Base-by-base conservation (phyloP, 2,888 invertebrate genomes). In the Ormia ochracea region DNA sequence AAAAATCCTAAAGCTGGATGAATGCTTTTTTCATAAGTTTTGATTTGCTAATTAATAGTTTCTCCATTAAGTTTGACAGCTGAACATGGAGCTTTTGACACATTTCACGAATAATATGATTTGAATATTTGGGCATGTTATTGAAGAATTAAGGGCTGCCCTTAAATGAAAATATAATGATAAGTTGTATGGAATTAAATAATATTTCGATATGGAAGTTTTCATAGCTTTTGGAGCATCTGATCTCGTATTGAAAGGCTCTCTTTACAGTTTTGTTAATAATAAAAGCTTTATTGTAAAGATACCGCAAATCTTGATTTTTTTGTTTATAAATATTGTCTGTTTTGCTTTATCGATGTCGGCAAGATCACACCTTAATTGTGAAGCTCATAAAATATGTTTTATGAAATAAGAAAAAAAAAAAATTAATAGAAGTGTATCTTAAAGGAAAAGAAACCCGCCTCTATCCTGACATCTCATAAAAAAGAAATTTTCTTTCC, bases 41-140 rank as follows among this genome's bases (percentile, higher is more conserved):
- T 83, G 82, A 86, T 87, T 85, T 85, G 83, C 86, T 88, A 88
- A 88, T 88, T 88, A 88, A 86, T 87, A 87, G 88, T 87, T 87
- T 87, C 86, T 85, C 85, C 85, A 86, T 86, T 84, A 82, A 82
- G 86, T 87, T 87, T 87, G 87, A 87, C 87, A 87, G 82, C 84
- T 86, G 83, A 86, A 87, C 87, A 87, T 87, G 86, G 85, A 84
- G 54, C 84, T 87, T 85, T 85, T 87, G 87, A 86, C 87, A 87
- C 14, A 54, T 86, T 85, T 85, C 82, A 43, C 31, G 43, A 26
- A 21, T 31, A 23, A 52, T 41, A 17, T 9, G 48, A 4, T 26
- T 68, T n/a, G 41, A 72, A 26, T 38, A 45, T 26, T 28, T 23
- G 6, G 28, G 38, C 17, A 48, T 38, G 17, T 38, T 69, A 28